These are phyloP conservation scores for Dendrocopos noguchii DNA, from an alignment of 2,113 vertebrate genomes.

Conservation along the genomic window DNA sequence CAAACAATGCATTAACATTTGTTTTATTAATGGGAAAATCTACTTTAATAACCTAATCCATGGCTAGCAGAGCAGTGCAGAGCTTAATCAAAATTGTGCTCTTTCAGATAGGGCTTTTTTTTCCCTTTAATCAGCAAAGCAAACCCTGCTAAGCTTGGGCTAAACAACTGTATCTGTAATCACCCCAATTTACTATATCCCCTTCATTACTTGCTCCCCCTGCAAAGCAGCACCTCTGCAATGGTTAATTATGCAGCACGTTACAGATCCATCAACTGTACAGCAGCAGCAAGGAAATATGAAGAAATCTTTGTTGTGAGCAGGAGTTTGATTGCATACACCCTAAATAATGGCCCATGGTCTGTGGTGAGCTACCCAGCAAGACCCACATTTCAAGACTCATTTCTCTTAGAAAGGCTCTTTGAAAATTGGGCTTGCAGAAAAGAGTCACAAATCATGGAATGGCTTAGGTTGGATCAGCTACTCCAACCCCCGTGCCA, in stretches of 20 bases:
- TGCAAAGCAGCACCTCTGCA: neutral
- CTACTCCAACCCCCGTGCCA: no score
- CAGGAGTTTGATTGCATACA: neutral
- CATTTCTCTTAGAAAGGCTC: neutral
- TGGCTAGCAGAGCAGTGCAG: neutral
- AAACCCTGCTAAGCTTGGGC: neutral
- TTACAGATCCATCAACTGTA: slow-evolving; percentile 8
- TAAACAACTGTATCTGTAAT: neutral
- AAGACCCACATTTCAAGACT: neutral
- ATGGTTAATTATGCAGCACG: slow-evolving; percentile 21
- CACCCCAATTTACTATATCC: slow-evolving; percentile 10
- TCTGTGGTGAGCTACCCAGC: neutral
- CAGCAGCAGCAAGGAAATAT: neutral
- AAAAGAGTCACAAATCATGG: neutral
- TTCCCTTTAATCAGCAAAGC: neutral
- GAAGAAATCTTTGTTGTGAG: neutral
- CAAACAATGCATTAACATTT: slow-evolving; percentile 46
- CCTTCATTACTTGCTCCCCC: neutral
- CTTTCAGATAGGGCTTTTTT: neutral
- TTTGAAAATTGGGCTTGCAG: neutral
- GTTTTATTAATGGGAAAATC: slow-evolving; percentile 54
- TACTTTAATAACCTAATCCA: slow-evolving; percentile 2
- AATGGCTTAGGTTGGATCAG: no score
- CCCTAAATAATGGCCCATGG: neutral
- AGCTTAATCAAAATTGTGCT: slow-evolving; percentile 24